Conservation (phyloP, 2,888 invertebrate species). For the Hetaerina titia region DNA sequence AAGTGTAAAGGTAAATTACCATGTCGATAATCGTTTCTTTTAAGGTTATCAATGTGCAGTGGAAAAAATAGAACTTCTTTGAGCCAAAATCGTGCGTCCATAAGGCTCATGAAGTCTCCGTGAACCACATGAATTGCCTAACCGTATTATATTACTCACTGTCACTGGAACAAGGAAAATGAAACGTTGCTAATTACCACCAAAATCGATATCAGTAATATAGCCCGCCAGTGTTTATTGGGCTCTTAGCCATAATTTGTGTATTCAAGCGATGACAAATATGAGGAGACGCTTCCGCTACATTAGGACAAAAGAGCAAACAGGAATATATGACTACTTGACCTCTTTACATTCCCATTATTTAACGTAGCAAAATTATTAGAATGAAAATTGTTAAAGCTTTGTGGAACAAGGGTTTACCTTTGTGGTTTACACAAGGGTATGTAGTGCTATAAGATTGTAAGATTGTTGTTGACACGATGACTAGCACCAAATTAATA, state of each 20-base stretch:
- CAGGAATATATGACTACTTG: neutral
- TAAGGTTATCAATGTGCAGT: no score
- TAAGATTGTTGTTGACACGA: no score
- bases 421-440: no score
- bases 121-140: neutral
- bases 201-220: neutral
- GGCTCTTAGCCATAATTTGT: neutral
- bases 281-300: neutral
- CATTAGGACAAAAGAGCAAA: neutral
- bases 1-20: no score
- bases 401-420: no score
- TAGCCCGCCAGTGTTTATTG: neutral
- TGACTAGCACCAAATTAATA: no score
- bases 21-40: no score
- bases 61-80: no score
- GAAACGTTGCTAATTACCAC: neutral
- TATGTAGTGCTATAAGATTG: no score
- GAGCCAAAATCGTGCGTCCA: neutral
- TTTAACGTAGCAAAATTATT: no score
- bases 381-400: no score
- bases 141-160: neutral
- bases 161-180: neutral
- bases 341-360: no score
- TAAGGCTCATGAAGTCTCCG: neutral
- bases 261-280: neutral